Conservation (phyloP, 2,888 invertebrate species). For the Euplagia quadripunctaria region DNA sequence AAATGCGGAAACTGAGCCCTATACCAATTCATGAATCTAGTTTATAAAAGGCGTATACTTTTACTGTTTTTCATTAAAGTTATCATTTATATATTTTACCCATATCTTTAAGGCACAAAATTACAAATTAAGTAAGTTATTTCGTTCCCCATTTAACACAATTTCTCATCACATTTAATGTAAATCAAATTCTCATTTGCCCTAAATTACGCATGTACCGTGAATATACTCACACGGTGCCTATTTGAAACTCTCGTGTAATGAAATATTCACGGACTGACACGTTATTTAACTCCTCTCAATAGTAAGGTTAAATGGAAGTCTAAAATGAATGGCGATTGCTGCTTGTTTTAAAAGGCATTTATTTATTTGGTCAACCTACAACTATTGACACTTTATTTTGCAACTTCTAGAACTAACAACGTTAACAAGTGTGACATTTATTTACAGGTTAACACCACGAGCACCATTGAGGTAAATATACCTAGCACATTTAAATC, state of each 20-base stretch:
- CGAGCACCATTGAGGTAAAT: no score
- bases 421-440: no score
- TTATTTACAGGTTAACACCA: no score
- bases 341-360: not conserved
- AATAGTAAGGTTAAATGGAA: not conserved
- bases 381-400: no score
- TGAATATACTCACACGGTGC: not conserved
- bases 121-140: not conserved
- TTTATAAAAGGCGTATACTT: no score
- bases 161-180: conserved; percentile 2
- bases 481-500: no score
- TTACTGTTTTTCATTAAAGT: no score
- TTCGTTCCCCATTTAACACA: not conserved
- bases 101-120: not conserved
- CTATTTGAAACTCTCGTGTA: not conserved
- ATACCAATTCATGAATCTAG: no score
- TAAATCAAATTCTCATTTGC: conserved; percentile 4
- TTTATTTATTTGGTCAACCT: no score
- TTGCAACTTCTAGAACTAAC: no score
- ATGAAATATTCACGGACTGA: conserved; percentile 17
- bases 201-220: not conserved
- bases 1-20: no score
- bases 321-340: not conserved
- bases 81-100: not conserved
- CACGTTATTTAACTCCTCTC: conserved; percentile 4